Evolutionary conservation across 2,888 invertebrate species (phyloP), one percentile per base, ranked within the genome.

Genomic region (Temnothorax unifasciatus): DNA sequence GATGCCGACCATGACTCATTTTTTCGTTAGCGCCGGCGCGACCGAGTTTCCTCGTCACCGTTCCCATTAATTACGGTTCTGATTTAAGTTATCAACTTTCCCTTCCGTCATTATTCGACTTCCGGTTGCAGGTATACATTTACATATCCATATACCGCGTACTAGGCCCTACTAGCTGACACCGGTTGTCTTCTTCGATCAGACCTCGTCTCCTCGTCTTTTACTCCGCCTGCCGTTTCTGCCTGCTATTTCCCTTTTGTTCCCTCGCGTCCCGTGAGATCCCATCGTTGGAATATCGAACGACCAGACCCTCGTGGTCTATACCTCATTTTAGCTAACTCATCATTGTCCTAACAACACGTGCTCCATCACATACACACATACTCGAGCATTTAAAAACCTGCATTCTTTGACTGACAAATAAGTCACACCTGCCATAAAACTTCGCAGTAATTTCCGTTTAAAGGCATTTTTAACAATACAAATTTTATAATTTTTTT

Each of bases 1-100:
- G 82, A 50, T 29, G 71, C 47, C 83, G 85, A 68, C 77, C 85
- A 69, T 91, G 91, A 91, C 85, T 91, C 91, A 91, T 87, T 89
- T 85, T 85, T 87, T 44, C 21, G 44, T n/a, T 15, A 69, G 61
- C 38, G 68, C 79, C 79, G 54, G 15, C 47, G 71, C 79, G 71
- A 47, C 50, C 41, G 73, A 73, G 69, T 79, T 59, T 79, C 57
- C 59, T 79, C 79, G 21, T 81, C 47, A 8, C 0, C 44, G 18
- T 38, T 38, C 25, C 15, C 44, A n/a, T 34, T 59, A 59, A 69
- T 71, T 47, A 59, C 34, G 15, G 18, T 5, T 5, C 25, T 41
- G 18, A 15, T 44, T 34, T 44, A 57, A 61, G 18, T 13, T 18
- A 38, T 38, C 15, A 38, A 25, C 18, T 77, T 38, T 66, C 38